Base-by-base conservation (phyloP, 2,113 vertebrate genomes). In the Ellobius talpinus region DNA sequence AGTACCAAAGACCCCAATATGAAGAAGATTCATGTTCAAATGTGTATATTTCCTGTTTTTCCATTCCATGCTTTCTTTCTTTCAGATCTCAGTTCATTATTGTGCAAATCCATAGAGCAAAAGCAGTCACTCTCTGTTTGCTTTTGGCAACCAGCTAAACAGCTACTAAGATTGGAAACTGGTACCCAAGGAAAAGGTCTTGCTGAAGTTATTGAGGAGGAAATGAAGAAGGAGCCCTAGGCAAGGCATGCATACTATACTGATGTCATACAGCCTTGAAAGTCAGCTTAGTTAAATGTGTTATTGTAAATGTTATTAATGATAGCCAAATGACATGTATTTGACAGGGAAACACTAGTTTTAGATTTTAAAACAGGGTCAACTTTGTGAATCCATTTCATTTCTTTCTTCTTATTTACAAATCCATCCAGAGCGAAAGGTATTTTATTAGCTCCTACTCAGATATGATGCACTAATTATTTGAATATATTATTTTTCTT, bases 331-430 rank as follows among this genome's bases (percentile, higher is more conserved):
- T 11, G 31, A 8, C 47, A 63, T 58, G 58, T n/a, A 96, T 94
- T 93, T 92, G 24, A 24, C 70, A 65, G 47, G 82, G 8, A 65
- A 97, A 90, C 12, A 23, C 21, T 79, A 50, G 73, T 58, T 96
- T 94, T 76, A 52, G 78, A 58, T 96, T 94, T 72, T 47, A 89
- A 89, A 87, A 39, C 1, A 73, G 6, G 45, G 13, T 58, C 11
- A 66, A 36, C 70, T 91, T 94, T 91, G 68, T 76, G 7, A 65
- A 61, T 36, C 4, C 1, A 36, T 65, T 36, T 82, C 36, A 88
- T 6, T n/a, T 63, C 78, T 68, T 87, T 14, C 39, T 87, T 88
- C 58, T 24, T 42, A 58, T 50, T 45, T 89, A 63, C 17, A 12
- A 47, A 3, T 73, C 14, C 26, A 55, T 91, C 50, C 77, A 50